Base-by-base conservation (phyloP, 1,140 invertebrate species). In the Andrena cerasifolii region DNA sequence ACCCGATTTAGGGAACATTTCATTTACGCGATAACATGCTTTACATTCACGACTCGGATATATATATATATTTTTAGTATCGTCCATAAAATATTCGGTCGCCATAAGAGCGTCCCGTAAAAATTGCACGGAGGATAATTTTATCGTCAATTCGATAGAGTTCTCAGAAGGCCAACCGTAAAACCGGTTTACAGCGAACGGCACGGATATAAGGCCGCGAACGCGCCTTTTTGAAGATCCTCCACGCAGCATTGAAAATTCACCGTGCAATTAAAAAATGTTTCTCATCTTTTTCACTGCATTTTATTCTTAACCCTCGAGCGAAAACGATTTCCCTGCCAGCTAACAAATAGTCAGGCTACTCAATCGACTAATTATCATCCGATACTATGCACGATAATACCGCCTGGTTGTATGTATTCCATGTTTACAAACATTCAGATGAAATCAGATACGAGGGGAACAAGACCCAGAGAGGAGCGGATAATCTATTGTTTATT, bases 141-240 rank as follows among this genome's bases (percentile, higher is more conserved):
- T 68, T 59, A 68, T 67, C 28, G 28, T 56, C 21, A 24, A 26
- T 47, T 28, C 16, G 24, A 68, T 58, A 36, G 21, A 76, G 54
- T 58, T 68, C 73, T 59, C 18, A 14, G 53, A 76, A 76, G 51
- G 43, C 63, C 53, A n/a, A 24, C 1, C 10, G 28, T 7, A n/a
- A 56, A 76, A 76, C 73, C 73, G 73, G 73, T 76, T 76, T 68
- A 3, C 7, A 14, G 10, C 21, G 21, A 68, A 28, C 43, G 40
- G 16, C 10, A 24, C 10, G 0, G 10, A 16, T 14, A 40, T 10
- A 14, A 28, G 26, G 18, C n/a, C n/a, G 21, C 36, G 49, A 59
- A 67, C 40, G 28, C 3, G 2, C n/a, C 24, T 45, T 67, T 36
- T 47, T 1, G 28, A 58, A 33, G 21, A 45, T 36, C 21, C 62